phyloP scores from a whole-genome alignment of 1,140 invertebrate genomes.

The Hyles vespertilio region DNA sequence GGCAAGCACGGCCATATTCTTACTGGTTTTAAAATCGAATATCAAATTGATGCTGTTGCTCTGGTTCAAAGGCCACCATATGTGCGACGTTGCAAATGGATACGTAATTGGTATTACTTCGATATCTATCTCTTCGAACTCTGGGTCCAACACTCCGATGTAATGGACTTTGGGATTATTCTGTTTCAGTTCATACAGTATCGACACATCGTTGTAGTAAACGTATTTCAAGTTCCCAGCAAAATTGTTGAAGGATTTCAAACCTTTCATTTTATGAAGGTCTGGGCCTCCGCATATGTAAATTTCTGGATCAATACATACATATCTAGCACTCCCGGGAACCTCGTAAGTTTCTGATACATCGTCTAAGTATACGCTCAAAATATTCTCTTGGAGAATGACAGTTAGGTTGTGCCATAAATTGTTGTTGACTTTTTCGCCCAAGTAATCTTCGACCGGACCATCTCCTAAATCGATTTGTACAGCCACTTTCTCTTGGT shows the following conservation, averaged over 20 bases:
- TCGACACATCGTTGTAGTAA: conserved; percentile 94
- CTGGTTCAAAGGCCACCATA: conserved; percentile 87
- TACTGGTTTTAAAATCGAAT: conserved; percentile 93
- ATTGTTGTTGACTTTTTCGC: conserved; percentile 82
- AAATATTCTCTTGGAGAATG: conserved; percentile 82
- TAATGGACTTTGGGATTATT: conserved; percentile 89
- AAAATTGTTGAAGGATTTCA: conserved; percentile 85
- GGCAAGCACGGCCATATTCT: conserved; percentile 88
- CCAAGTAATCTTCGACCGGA: conserved; percentile 81
- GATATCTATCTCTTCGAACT: conserved; percentile 89
- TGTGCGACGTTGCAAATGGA: conserved; percentile 91
- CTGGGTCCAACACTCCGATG: conserved; percentile 86
- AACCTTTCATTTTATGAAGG: conserved; percentile 84
- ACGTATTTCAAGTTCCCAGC: conserved; percentile 93
- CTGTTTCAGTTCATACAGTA: conserved; percentile 90
- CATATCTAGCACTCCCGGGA: conserved; percentile 82
- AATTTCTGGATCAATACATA: conserved; percentile 95
- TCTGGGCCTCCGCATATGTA: conserved; percentile 92
- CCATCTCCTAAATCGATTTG: conserved; percentile 91
- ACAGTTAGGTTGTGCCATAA: conserved; percentile 95
- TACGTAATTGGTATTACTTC: conserved; percentile 94
- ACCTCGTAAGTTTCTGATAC: conserved; percentile 82
- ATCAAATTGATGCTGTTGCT: conserved; percentile 84
- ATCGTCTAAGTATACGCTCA: conserved; percentile 85
- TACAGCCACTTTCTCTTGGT: conserved; percentile 85